Conservation (phyloP, 2,888 invertebrate species). For the Teleiodes luculella region DNA sequence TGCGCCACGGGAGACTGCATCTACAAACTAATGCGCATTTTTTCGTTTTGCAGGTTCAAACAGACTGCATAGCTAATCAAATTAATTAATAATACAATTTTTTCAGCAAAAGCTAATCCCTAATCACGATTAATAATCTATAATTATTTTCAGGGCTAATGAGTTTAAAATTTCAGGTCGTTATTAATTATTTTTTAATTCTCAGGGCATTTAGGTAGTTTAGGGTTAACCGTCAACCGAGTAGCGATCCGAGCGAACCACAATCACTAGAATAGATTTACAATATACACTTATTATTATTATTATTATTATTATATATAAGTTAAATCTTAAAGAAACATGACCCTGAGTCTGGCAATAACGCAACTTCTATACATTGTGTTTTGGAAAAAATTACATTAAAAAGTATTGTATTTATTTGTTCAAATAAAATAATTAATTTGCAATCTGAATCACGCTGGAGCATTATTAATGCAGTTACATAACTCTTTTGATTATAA, state of each 20-base stretch:
- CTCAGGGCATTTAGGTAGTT: constrained; percentile 55
- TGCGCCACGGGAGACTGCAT: constrained; percentile 9
- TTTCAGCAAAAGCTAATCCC: constrained; percentile 55
- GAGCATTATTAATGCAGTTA: too few species aligned
- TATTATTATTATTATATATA: not conserved
- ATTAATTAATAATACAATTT: constrained; percentile 37
- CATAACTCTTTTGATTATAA: too few species aligned
- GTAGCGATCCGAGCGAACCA: not conserved
- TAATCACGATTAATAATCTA: constrained; percentile 23
- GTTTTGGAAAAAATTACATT: too few species aligned
- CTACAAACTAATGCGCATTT: constrained; percentile 50
- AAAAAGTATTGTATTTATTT: too few species aligned
- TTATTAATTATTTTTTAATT: constrained; percentile 46
- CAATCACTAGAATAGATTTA: not conserved
- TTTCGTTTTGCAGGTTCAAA: constrained; percentile 54
- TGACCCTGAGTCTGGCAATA: not conserved
- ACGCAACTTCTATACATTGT: not conserved
- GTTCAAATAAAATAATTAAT: too few species aligned
- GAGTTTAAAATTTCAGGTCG: constrained; percentile 65
- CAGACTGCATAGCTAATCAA: constrained; percentile 35
- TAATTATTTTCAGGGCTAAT: constrained; percentile 70
- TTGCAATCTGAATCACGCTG: too few species aligned
- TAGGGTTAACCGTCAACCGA: not conserved
- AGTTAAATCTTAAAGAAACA: not conserved
- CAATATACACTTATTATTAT: not conserved